These are phyloP conservation scores for Panurus biarmicus DNA, from an alignment of 2,113 vertebrate genomes.

Conservation along the genomic window DNA sequence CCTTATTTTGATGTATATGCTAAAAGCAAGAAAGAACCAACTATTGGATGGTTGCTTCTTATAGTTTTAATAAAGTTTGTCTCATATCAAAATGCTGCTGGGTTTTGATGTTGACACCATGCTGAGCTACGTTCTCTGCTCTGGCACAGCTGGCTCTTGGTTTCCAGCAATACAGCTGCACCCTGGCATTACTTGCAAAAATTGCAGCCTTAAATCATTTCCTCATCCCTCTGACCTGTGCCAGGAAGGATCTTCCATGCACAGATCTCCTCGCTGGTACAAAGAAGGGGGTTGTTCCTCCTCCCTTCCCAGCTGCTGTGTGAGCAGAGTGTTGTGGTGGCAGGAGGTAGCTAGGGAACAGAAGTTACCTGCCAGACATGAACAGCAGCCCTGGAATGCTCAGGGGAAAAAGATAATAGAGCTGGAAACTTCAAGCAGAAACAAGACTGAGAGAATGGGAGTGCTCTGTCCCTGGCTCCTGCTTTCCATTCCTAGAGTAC, in stretches of 20 bases:
- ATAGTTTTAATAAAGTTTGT: constrained; percentile 47
- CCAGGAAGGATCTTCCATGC: background rate
- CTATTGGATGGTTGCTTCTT: constrained; percentile 21
- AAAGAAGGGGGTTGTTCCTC: background rate
- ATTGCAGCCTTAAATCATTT: background rate
- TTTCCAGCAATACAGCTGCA: constrained; percentile 16
- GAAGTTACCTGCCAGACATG: background rate
- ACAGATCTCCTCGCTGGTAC: background rate
- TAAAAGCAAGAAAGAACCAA: constrained; percentile 20
- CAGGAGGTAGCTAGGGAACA: background rate
- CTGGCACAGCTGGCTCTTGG: background rate
- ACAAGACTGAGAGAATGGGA: background rate
- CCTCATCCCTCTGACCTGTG: background rate
- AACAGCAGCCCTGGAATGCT: background rate
- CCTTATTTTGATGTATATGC: background rate
- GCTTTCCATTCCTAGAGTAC: background rate
- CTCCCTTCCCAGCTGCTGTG: background rate
- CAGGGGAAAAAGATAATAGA: background rate
- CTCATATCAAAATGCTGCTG: background rate
- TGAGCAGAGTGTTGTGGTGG: background rate
- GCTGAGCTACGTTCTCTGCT: background rate
- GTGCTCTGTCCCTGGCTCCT: background rate
- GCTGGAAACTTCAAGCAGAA: background rate
- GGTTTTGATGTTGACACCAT: background rate
- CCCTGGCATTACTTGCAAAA: constrained; percentile 14